A percentile compares a stretch with the other conserved stretches of the same genome.
These are phyloP conservation scores for Temnopleurus reevesii DNA, from an alignment of 53 echinoderm and acorn worm species.

Conservation along the genomic window DNA sequence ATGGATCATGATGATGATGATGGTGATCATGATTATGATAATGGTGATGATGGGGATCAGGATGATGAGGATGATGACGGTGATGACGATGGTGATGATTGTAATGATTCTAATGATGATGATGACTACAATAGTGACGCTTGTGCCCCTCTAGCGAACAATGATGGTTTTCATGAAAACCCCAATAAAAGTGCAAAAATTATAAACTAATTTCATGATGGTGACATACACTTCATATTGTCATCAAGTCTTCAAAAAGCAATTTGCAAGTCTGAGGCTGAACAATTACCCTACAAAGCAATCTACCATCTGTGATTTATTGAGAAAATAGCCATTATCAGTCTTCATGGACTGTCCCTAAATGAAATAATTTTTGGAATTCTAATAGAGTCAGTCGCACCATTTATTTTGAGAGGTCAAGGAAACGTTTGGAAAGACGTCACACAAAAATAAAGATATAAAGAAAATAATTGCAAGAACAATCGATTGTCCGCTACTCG, in stretches of 20 bases:
- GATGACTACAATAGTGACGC: too few species aligned
- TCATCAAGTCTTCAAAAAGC: constrained; percentile 37
- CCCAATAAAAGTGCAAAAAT: too few species aligned
- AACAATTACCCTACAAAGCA: background rate
- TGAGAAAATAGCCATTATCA: background rate
- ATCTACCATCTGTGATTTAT: constrained; percentile 13
- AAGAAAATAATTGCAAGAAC: background rate
- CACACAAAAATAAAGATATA: background rate
- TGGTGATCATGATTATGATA: background rate
- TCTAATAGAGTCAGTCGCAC: constrained; percentile 8
- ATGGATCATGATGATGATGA: background rate
- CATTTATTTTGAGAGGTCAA: background rate
- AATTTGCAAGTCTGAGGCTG: background rate
- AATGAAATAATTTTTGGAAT: background rate
- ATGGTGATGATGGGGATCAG: too few species aligned
- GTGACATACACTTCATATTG: background rate
- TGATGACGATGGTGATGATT: background rate
- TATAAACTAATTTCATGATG: too few species aligned
- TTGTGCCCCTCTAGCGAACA: too few species aligned
- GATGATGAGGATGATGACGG: too few species aligned
- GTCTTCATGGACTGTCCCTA: background rate
- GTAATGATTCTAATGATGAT: too few species aligned
- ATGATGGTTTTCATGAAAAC: too few species aligned
- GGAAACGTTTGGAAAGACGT: background rate
- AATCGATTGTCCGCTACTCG: too few species aligned